phyloP scores from a whole-genome alignment of 2,113 vertebrate genomes.

The Leucoraja erinaceus region DNA sequence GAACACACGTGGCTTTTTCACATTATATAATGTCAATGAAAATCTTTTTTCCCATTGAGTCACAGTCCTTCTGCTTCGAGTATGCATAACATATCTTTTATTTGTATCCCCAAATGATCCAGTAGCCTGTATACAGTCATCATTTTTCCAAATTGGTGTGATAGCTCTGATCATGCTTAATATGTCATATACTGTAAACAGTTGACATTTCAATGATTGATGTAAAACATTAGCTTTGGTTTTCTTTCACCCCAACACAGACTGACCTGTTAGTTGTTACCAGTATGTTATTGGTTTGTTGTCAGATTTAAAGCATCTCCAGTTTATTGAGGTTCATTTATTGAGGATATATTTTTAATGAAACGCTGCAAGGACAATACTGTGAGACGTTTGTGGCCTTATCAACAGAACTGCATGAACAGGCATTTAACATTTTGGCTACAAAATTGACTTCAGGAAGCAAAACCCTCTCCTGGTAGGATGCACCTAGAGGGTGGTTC shows the following conservation, averaged over 20 bases:
- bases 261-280: too few species aligned
- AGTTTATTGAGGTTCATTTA: too few species aligned
- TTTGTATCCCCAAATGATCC: background rate
- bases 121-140: background rate
- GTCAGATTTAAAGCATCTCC: too few species aligned
- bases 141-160: background rate
- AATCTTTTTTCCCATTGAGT: background rate
- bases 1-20: background rate
- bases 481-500: too few species aligned
- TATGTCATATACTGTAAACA: background rate
- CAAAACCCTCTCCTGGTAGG: too few species aligned
- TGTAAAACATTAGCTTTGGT: too few species aligned
- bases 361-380: too few species aligned
- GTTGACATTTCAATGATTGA: too few species aligned
- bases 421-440: too few species aligned
- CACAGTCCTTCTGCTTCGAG: background rate
- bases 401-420: background rate
- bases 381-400: background rate
- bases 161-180: background rate
- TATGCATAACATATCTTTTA: background rate
- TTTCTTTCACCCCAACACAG: too few species aligned
- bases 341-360: background rate
- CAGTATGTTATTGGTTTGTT: too few species aligned
- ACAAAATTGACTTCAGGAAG: too few species aligned
- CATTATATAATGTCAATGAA: background rate